Conservation (phyloP, 2,888 invertebrate species). For the Meghimatium bilineatum region DNA sequence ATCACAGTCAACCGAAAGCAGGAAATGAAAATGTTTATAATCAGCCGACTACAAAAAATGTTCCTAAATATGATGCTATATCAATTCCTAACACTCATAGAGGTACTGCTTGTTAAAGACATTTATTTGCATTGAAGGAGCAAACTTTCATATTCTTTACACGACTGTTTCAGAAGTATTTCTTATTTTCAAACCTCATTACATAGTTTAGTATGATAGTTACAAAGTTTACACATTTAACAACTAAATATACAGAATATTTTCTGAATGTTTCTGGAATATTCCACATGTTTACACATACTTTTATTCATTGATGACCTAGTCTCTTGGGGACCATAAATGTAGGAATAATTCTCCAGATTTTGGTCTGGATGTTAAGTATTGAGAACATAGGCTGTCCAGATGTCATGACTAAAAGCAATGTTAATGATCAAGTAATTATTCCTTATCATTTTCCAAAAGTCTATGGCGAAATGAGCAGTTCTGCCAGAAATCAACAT, state of each 20-base stretch:
- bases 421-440: too few species aligned
- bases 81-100: slow-evolving; percentile 25
- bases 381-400: too few species aligned
- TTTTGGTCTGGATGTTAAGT: too few species aligned
- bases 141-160: background rate
- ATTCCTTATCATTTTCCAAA: too few species aligned
- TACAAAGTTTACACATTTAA: background rate
- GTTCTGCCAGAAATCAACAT: too few species aligned
- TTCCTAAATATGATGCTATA: slow-evolving; percentile 26
- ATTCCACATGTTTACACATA: background rate
- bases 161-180: background rate
- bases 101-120: slow-evolving; percentile 26
- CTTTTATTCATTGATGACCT: too few species aligned
- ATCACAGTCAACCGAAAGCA: background rate
- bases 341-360: too few species aligned
- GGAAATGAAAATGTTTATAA: background rate
- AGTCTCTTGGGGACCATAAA: too few species aligned
- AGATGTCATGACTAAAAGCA: too few species aligned
- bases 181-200: background rate
- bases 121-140: background rate
- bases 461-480: too few species aligned
- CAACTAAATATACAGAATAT: background rate
- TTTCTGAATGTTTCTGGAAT: background rate
- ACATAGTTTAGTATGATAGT: background rate
- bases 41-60: background rate